Evolutionary conservation across 2,888 invertebrate species (phyloP), one percentile per base, ranked within the genome.

Genomic region (Griposia aprilina): DNA sequence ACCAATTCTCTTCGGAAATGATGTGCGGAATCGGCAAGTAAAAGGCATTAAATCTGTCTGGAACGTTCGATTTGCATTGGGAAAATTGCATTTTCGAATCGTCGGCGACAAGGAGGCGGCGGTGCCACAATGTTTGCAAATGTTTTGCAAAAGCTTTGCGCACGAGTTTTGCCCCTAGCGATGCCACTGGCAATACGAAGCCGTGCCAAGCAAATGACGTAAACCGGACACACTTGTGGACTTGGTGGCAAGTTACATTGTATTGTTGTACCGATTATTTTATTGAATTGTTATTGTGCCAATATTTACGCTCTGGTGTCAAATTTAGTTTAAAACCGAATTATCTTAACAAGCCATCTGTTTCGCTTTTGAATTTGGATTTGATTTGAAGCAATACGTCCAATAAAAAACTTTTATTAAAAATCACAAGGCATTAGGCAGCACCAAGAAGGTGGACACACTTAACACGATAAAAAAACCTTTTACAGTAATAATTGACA

Each of bases 41-140:
- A 95, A 96, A 94, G 93, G 94, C 95, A 96, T 96, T 96, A 96
- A 96, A 95, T 95, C 95, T 94, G 94, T 95, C 95, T 95, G 93
- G 93, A 89, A 93, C 94, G 93, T 96, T 96, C 95, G 95, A 96
- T 96, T 96, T 96, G 95, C 96, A 96, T 95, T 95, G 93, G 90
- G 94, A 94, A 95, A 96, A 96, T 96, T 96, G 96, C 96, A 96
- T 96, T 96, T 95, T 94, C 93, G 88, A 94, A 92, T 93, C 92
- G 92, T 85, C 91, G 93, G 92, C 94, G 95, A 92, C 94, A 91
- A 93, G 93, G 88, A 93, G 94, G 90, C 89, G 89, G 84, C 87
- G 89, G 84, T 87, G 81, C 82, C 91, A 91, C 92, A 93, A 94
- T 95, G 93, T 95, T 95, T 95, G 93, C 92, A 89, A 92, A 94